These are phyloP conservation scores for Natator depressus DNA, from an alignment of 2,113 vertebrate species.

Conservation along the genomic window DNA sequence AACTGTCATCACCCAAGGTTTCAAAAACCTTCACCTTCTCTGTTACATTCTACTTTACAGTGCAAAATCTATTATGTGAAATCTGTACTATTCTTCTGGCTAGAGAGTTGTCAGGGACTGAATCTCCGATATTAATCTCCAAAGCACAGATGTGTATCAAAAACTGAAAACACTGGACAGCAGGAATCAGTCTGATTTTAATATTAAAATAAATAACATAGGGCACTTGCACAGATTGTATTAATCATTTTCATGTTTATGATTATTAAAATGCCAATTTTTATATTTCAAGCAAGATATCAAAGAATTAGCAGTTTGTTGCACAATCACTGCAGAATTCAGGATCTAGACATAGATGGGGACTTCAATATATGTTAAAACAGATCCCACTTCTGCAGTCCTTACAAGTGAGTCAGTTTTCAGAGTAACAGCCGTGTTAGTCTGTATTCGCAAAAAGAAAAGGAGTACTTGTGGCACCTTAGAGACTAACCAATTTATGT, in stretches of 20 bases:
- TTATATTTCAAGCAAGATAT: background rate
- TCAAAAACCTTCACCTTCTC: background rate
- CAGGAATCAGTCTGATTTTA: background rate
- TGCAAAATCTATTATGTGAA: rapidly evolving
- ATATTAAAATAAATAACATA: background rate
- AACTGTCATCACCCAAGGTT: background rate
- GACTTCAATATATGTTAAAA: background rate
- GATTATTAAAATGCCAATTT: background rate
- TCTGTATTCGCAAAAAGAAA: too few relatives aligned
- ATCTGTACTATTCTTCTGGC: background rate
- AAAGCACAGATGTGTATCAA: background rate
- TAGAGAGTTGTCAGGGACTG: background rate
- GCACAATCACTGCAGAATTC: background rate
- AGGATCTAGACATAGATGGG: background rate
- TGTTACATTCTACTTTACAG: background rate
- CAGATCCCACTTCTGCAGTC: background rate
- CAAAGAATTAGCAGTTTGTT: background rate
- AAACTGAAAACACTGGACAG: background rate
- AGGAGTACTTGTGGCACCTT: too few relatives aligned
- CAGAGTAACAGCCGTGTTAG: too few relatives aligned
- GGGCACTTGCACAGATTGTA: background rate
- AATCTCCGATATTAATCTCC: background rate
- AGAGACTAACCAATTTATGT: too few relatives aligned
- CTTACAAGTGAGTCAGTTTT: background rate
- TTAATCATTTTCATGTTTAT: background rate